Percentiles rank a stretch among this genome's conserved stretches.
These are phyloP conservation scores for Syngnathus rostellatus DNA, from an alignment of 2,797 vertebrate genomes.

Conservation along the genomic window DNA sequence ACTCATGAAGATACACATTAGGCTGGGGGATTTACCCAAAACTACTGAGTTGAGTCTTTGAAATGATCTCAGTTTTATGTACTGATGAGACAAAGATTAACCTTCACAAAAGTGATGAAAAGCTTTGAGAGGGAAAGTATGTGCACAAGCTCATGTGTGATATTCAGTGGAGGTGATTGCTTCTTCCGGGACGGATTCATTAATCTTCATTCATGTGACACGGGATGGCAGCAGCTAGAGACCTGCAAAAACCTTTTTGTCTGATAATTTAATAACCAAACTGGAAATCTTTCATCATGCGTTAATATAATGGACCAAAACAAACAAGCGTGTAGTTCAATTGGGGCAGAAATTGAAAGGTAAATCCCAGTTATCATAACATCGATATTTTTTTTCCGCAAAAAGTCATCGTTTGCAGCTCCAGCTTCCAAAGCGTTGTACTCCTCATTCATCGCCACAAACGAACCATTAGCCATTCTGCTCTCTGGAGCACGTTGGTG, in stretches of 20 bases:
- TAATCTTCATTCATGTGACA: constrained; percentile 4
- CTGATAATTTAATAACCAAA: neutral
- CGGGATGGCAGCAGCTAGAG: neutral
- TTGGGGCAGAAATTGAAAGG: neutral
- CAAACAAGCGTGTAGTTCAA: neutral
- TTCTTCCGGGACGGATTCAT: neutral
- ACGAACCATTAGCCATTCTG: constrained; percentile 41
- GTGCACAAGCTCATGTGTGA: neutral
- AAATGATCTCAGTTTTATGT: neutral
- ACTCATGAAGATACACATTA: neutral
- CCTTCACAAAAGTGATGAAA: neutral
- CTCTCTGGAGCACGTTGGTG: constrained; percentile 16
- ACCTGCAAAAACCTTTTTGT: neutral
- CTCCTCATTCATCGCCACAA: constrained; percentile 24
- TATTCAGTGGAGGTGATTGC: neutral
- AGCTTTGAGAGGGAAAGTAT: neutral
- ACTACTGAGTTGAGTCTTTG: neutral
- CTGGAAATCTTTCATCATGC: neutral
- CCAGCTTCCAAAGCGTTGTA: constrained; percentile 43
- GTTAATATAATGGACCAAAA: neutral
- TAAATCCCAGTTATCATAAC: neutral
- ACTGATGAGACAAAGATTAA: neutral
- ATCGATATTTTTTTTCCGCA: no score
- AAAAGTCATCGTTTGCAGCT: neutral
- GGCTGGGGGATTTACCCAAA: no score